Evolutionary conservation across 2,888 invertebrate species (phyloP), one percentile per base, ranked within the genome.

Genomic region (Apoda limacodes): DNA sequence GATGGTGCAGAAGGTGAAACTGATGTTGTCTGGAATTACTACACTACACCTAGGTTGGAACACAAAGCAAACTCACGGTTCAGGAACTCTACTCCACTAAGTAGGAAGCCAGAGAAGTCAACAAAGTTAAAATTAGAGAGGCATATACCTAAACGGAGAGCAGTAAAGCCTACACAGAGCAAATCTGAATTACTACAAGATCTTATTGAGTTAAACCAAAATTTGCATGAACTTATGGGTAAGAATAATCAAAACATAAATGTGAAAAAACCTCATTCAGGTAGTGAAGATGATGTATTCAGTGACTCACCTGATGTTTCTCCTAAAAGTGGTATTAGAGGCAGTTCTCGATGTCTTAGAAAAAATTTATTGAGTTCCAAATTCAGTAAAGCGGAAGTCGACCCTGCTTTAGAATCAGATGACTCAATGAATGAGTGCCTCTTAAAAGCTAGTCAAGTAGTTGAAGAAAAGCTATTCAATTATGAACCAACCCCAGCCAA

Each of bases 391-490:
- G 52, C 63, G 4, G 80, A 80, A 14, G 39, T 51, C 1, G 80
- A 80, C 25, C 51, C 59, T 25, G 74, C 68, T 5, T 45, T 80
- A 25, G 81, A 81, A 48, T 81, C 78, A 5, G 82, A 82, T 42
- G 81, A 82, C 48, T 82, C 81, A 13, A 74, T 81, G 63, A 81
- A 82, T 56, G 82, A 82, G 45, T 76, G 67, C 45, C 53, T 82
- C 20, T 48, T 81, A 12, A 71, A 69, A 55, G 80, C 75, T 6
- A 81, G 76, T 48, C 82, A 82, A 50, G 59, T 71, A 22, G 69
- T 75, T 4, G 82, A 82, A 53, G 78, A 81, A 13, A 66, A 68
- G 27, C 52, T 75, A 19, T 39, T 62, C 7, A 58, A 55, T 28
- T 35, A 34, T 40, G 53, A 56, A 30, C 43, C 52, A 3, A 46